These are phyloP conservation scores for Aleiodes alternator DNA, from an alignment of 2,888 invertebrate genomes.

Conservation along the genomic window DNA sequence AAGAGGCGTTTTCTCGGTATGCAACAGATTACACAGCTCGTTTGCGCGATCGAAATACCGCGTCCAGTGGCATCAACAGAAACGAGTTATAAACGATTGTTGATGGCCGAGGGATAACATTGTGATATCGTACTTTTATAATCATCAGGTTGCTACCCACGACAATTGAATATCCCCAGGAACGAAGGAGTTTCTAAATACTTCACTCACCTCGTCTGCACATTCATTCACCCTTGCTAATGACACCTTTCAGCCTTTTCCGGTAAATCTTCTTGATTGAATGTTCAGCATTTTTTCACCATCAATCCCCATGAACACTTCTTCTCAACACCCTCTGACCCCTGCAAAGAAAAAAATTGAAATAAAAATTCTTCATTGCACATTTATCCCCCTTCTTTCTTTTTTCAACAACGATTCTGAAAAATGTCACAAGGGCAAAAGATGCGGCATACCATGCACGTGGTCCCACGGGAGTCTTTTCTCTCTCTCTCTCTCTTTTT, in stretches of 20 bases:
- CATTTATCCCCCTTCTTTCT: not conserved
- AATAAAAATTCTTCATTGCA: too few relatives aligned
- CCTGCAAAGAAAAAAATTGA: not conserved
- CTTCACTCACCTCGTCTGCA: constrained; percentile 17
- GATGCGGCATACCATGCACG: constrained; percentile 31
- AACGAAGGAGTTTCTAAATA: constrained; percentile 18
- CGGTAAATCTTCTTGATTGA: constrained; percentile 36
- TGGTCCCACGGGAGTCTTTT: constrained; percentile 57
- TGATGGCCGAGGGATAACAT: constrained; percentile 52
- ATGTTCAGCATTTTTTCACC: not conserved
- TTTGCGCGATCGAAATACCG: constrained; percentile 56
- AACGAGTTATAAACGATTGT: constrained; percentile 50
- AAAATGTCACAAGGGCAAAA: constrained; percentile 22
- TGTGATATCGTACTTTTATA: constrained; percentile 43
- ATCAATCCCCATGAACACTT: not conserved
- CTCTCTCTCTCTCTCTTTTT: not conserved
- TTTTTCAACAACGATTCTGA: constrained; percentile 1
- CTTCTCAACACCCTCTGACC: not conserved
- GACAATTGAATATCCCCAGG: constrained; percentile 45
- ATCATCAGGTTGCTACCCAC: constrained; percentile 38
- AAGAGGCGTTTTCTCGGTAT: constrained; percentile 40
- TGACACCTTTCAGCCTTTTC: constrained; percentile 44
- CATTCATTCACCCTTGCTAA: constrained; percentile 27
- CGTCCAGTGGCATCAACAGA: constrained; percentile 47
- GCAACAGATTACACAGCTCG: constrained; percentile 55